A percentile compares a stretch with the other conserved stretches of the same genome.
phyloP scores from a whole-genome alignment of 2,888 invertebrate genomes.

The Nemotelus nigrinus region DNA sequence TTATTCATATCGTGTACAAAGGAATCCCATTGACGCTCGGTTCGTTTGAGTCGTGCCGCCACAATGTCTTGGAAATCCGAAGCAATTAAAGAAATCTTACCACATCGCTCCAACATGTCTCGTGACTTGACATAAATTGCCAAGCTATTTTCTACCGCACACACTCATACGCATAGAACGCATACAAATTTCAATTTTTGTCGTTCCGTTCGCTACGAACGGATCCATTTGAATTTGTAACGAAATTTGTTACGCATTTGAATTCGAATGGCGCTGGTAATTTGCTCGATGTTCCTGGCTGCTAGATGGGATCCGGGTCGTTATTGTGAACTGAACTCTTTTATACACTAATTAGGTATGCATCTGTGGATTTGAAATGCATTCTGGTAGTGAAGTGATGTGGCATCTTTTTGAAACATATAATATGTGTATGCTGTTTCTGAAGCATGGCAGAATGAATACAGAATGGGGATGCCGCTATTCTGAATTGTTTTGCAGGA shows the following conservation, averaged over 20 bases:
- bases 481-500: too few relatives aligned
- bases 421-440: background rate
- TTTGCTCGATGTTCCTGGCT: constrained; percentile 32
- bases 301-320: constrained; percentile 14
- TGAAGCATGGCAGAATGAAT: too few relatives aligned
- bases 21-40: constrained; percentile 17
- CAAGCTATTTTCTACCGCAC: constrained; percentile 21
- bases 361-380: constrained; percentile 39
- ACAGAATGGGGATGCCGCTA: too few relatives aligned
- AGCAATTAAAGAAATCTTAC: constrained; percentile 38
- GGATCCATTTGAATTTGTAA: constrained; percentile 22
- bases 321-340: constrained; percentile 32
- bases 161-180: background rate
- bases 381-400: constrained; percentile 25
- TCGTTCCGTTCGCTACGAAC: too few relatives aligned
- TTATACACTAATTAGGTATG: constrained; percentile 42
- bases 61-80: constrained; percentile 31
- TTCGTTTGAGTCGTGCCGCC: constrained; percentile 42
- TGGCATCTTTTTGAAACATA: constrained; percentile 34
- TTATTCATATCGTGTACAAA: constrained; percentile 23
- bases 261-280: constrained; percentile 40
- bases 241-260: constrained; percentile 44
- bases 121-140: constrained; percentile 44
- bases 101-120: constrained; percentile 36
- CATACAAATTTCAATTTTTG: constrained; percentile 12